phyloP scores from a whole-genome alignment of 2,113 vertebrate species.

The Lophura nycthemera region DNA sequence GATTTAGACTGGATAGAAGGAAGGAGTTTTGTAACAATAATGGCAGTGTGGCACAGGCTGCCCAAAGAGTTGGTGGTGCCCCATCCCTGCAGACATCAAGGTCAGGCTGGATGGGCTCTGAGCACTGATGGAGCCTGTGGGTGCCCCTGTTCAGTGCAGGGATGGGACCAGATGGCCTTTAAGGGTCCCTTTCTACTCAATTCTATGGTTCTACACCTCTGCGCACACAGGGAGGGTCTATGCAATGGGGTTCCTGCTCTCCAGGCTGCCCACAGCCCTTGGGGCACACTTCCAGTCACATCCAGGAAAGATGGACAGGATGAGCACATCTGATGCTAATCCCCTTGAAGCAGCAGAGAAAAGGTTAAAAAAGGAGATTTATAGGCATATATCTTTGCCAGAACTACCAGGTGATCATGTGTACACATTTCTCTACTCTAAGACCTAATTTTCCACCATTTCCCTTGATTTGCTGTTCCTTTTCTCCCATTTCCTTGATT shows the following conservation, averaged over 20 bases:
- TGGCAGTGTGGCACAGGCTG: too few relatives aligned
- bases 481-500: constrained; percentile 84
- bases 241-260: background rate
- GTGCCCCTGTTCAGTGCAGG: too few relatives aligned
- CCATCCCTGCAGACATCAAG: too few relatives aligned
- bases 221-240: background rate
- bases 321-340: background rate
- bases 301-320: background rate
- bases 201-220: too few relatives aligned
- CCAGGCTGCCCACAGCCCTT: background rate
- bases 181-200: too few relatives aligned
- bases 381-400: constrained; percentile 61
- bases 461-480: constrained; percentile 82
- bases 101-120: too few relatives aligned
- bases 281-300: background rate
- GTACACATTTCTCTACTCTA: constrained; percentile 80
- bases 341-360: constrained; percentile 1
- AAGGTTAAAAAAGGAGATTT: constrained; percentile 75
- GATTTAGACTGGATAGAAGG: too few relatives aligned
- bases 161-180: too few relatives aligned
- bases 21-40: too few relatives aligned
- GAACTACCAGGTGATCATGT: constrained; percentile 75
- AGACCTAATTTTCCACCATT: constrained; percentile 83
- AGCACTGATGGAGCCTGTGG: background rate
- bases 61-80: too few relatives aligned